Evolutionary conservation across 2,113 vertebrate species (phyloP).

Genomic region (Indicator maculatus): DNA sequence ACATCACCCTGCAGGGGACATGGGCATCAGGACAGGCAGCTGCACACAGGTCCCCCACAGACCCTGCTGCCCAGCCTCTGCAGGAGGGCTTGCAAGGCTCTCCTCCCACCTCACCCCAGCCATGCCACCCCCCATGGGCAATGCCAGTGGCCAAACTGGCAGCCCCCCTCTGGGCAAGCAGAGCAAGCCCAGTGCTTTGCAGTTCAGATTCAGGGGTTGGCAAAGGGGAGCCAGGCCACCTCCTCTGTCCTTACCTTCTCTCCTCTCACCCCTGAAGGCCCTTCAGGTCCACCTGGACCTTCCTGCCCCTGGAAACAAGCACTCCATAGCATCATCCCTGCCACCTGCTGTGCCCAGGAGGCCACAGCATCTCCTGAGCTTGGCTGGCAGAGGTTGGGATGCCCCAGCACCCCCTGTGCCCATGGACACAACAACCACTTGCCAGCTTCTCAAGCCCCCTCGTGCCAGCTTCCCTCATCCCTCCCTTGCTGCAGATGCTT

Average conservation of each 20-base stretch:
- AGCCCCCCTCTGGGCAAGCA: background rate
- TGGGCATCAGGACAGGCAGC: background rate
- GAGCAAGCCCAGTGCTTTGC: rapidly evolving
- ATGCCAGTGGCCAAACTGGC: background rate
- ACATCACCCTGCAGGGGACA: slow-evolving; percentile 46
- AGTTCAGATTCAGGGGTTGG: background rate
- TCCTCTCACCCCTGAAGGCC: slow-evolving; percentile 78
- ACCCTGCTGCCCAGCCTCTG: rapidly evolving
- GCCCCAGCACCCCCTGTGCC: background rate
- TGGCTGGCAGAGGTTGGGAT: background rate
- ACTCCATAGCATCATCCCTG: background rate
- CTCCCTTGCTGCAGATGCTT: background rate
- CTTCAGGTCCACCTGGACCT: slow-evolving; percentile 74
- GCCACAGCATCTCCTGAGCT: rapidly evolving
- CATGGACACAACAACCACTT: rapidly evolving
- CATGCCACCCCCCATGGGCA: background rate
- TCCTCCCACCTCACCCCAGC: background rate
- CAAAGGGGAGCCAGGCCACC: background rate
- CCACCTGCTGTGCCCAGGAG: background rate
- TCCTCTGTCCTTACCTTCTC: slow-evolving; percentile 76
- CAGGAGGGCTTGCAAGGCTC: background rate
- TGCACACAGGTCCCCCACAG: rapidly evolving
- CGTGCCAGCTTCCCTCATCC: background rate
- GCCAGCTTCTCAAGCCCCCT: background rate
- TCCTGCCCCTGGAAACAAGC: slow-evolving; percentile 74